Conservation (phyloP, 2,113 vertebrate genomes). For the Microcebus griseorufus region DNA sequence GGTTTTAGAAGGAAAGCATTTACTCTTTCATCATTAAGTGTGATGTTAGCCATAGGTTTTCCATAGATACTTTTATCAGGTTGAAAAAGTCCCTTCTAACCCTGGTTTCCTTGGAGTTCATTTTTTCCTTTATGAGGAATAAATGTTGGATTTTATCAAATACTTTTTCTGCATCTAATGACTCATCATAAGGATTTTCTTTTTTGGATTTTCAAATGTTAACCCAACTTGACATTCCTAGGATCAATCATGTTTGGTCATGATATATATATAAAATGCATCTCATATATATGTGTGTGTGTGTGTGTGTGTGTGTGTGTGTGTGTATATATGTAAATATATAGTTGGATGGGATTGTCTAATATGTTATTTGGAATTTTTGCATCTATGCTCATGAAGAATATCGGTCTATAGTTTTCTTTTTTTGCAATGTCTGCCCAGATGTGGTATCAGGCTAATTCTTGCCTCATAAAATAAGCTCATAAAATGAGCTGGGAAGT, state of each 20-base stretch:
- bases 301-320: too few relatives aligned
- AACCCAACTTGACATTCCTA: not conserved
- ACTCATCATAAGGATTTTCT: not conserved
- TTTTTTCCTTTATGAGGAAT: not conserved
- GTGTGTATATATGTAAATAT: too few relatives aligned
- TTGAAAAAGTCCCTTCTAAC: not conserved
- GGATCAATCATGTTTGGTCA: not conserved
- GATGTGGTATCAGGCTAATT: not conserved
- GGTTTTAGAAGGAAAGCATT: not conserved
- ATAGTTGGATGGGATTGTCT: not conserved
- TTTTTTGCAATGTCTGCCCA: not conserved
- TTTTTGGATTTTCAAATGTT: not conserved
- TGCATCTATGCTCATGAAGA: not conserved
- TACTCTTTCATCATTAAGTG: not conserved
- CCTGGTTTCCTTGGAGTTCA: not conserved
- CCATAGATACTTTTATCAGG: not conserved
- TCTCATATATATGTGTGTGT: not conserved
- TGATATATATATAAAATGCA: not conserved
- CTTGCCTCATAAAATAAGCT: not conserved
- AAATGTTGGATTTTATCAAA: not conserved
- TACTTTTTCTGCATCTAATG: not conserved
- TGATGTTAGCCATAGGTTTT: not conserved
- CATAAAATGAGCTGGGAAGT: not conserved
- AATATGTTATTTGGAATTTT: conserved; percentile 3
- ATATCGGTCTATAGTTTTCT: not conserved